Evolutionary conservation across 2,113 vertebrate species (phyloP), one percentile per base, ranked within the genome.

Genomic region (Leucopsar rothschildi): DNA sequence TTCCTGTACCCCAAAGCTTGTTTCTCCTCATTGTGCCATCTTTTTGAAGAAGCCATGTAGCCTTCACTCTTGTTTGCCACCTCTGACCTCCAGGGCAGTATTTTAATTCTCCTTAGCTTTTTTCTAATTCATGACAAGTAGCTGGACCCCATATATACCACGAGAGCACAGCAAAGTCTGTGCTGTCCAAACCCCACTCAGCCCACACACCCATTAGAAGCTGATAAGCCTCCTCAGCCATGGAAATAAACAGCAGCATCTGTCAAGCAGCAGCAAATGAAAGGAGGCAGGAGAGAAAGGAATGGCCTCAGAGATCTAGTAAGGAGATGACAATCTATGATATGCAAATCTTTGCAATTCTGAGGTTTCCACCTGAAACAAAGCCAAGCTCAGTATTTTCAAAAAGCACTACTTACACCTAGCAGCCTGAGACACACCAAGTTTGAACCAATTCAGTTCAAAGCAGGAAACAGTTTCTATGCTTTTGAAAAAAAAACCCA

Each of bases 121-220:
- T 66, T 71, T 19, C 50, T 59, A 40, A 37, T 35, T 64, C n/a
- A 21, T 2, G 0, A 29, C 21, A 50, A 80, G 56, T 33, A 87
- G 56, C 16, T 65, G 65, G 25, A 68, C 11, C 47, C 29, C 15
- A 9, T 5, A 28, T 5, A 25, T 6, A 59, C 6, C 9, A 71
- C 0, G 1, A 61, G 9, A 25, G 4, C 2, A 5, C 4, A 53
- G 37, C 35, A 55, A 70, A 53, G 5, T 23, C 53, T 31, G 39
- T n/a, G 25, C 56, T 65, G 52, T 23, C 31, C 50, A 66, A 78
- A 24, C 4, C 25, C 11, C 42, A 45, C 31, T 28, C 78, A 83
- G 47, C 29, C 31, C 49, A 45, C 44, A 66, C 10, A 59, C 5
- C 33, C 59, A 45, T 23, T 25, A 23, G 50, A 66, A 80, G 12